Evolutionary conservation across 1,140 invertebrate species (phyloP).

Genomic region (Zaprionus capensis): DNA sequence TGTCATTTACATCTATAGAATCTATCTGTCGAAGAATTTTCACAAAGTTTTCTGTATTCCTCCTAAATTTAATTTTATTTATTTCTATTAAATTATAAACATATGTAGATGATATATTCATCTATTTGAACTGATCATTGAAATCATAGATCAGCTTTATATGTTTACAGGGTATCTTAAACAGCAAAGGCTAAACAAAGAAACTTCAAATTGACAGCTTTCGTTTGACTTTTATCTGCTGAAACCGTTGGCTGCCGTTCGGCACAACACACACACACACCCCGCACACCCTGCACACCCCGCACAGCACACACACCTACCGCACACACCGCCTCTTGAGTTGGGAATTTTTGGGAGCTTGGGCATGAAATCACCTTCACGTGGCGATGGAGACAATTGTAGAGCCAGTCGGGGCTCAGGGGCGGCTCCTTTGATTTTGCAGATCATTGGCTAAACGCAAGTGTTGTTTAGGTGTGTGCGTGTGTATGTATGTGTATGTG

Average conservation of each 20-base stretch:
- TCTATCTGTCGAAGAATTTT: not conserved
- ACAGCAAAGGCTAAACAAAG: slow-evolving; percentile 67
- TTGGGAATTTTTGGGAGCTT: slow-evolving; percentile 51
- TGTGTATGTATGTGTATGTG: not conserved
- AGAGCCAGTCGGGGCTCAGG: slow-evolving; percentile 52
- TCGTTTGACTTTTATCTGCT: slow-evolving; percentile 77
- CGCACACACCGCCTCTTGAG: slow-evolving; percentile 11
- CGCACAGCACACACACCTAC: not conserved
- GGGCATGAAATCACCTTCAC: slow-evolving; percentile 75
- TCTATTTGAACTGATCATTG: too few relatives aligned
- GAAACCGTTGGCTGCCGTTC: slow-evolving; percentile 44
- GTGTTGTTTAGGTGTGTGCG: slow-evolving; percentile 24
- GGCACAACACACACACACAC: slow-evolving; percentile 14
- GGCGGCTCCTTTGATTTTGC: slow-evolving; percentile 68
- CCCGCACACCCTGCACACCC: not conserved
- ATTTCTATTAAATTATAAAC: not conserved
- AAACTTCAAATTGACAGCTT: slow-evolving; percentile 80
- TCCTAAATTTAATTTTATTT: not conserved
- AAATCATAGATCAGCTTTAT: not conserved
- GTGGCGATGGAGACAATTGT: slow-evolving; percentile 70
- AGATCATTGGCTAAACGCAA: slow-evolving; percentile 77
- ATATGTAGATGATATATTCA: not conserved
- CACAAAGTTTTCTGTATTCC: not conserved
- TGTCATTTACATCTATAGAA: not conserved
- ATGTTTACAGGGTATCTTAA: slow-evolving; percentile 24